Evolutionary conservation across 2,797 vertebrate species (phyloP).

Genomic region (Apogon talboti): DNA sequence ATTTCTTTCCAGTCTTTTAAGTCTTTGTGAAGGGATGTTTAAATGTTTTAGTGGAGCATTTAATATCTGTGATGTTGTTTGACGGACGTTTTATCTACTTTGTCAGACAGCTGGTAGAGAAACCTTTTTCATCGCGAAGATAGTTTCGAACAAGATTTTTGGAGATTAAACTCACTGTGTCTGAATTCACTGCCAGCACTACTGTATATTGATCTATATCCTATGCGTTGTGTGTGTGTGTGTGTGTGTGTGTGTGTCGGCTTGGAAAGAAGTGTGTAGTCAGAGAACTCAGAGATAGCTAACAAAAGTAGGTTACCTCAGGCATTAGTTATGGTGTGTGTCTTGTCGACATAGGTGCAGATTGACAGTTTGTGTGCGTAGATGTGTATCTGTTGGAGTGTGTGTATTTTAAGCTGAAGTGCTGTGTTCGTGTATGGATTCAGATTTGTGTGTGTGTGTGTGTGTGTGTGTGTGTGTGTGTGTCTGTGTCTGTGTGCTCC

Average conservation of each 20-base stretch:
- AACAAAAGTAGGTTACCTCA: conserved; percentile 65
- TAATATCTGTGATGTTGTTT: conserved; percentile 28
- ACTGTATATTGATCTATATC: conserved; percentile 44
- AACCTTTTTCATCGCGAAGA: conserved; percentile 15
- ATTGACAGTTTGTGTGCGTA: conserved; percentile 40
- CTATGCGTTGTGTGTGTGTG: background rate
- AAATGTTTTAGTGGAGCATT: conserved; percentile 28
- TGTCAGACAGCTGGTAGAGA: conserved; percentile 24
- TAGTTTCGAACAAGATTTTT: conserved; percentile 37
- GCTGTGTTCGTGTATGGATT: no score
- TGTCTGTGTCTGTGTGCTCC: conserved; percentile 11
- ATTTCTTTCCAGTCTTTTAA: conserved; percentile 10
- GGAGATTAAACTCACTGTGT: conserved; percentile 28
- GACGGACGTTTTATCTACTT: conserved; percentile 2
- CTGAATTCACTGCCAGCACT: conserved; percentile 23
- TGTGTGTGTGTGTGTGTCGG: conserved; percentile 11
- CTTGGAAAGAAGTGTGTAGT: conserved; percentile 12
- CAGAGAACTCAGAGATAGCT: conserved; percentile 41
- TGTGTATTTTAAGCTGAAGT: background rate
- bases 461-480: conserved; percentile 4
- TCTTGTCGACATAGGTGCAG: conserved; percentile 41
- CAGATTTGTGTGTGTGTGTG: conserved; percentile 1
- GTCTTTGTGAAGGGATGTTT: conserved; percentile 11
- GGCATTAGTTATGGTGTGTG: conserved; percentile 53
- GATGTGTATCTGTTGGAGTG: background rate